Percentiles rank a stretch among this genome's conserved stretches.
These are phyloP conservation scores for Upupa epops DNA, from an alignment of 2,113 vertebrate species.

Conservation along the genomic window DNA sequence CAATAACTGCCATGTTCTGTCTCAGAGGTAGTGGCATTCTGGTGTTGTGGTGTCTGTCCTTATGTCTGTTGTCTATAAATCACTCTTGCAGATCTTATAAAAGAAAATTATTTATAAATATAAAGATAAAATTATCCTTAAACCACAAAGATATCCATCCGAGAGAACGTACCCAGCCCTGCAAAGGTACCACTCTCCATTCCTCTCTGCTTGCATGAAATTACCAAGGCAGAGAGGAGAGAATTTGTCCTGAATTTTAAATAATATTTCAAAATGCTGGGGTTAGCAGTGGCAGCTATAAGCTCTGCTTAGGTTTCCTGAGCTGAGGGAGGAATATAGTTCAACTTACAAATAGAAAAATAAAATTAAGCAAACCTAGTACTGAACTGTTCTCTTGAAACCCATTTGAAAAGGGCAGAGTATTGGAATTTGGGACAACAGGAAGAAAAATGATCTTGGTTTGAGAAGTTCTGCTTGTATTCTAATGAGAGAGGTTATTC, in stretches of 20 bases:
- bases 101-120: neutral
- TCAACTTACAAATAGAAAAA: slow-evolving; percentile 26
- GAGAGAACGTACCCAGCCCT: neutral
- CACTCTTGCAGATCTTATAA: neutral
- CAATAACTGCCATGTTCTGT: slow-evolving; percentile 3
- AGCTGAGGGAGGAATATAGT: slow-evolving; percentile 47
- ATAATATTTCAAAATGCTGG: slow-evolving; percentile 58
- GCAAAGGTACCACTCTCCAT: neutral
- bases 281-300: slow-evolving; percentile 58
- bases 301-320: slow-evolving; percentile 46
- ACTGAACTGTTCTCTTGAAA: slow-evolving; percentile 68
- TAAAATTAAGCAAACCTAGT: neutral
- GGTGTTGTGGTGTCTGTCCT: neutral
- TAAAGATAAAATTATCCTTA: neutral
- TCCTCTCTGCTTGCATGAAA: slow-evolving; percentile 22
- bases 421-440: slow-evolving; percentile 79
- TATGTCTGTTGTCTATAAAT: neutral
- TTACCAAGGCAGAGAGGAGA: slow-evolving; percentile 53
- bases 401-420: slow-evolving; percentile 76
- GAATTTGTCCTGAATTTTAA: slow-evolving; percentile 73
- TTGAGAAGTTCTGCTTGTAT: slow-evolving; percentile 67
- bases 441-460: slow-evolving; percentile 78
- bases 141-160: neutral
- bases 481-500: slow-evolving; percentile 76
- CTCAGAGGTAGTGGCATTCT: neutral